These are phyloP conservation scores for Ecliptopera silaceata DNA, from an alignment of 2,888 invertebrate species.

Conservation along the genomic window DNA sequence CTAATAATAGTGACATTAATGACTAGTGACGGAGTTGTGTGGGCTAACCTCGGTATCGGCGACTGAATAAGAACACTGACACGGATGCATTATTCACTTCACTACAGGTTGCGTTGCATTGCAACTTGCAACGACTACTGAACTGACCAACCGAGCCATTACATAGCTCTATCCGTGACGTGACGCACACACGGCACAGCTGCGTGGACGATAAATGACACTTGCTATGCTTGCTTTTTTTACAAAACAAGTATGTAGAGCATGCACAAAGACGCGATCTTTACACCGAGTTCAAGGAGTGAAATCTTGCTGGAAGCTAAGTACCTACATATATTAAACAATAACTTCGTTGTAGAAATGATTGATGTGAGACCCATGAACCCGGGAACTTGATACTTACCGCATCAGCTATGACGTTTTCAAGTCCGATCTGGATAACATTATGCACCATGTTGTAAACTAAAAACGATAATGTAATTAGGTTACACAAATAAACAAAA, in stretches of 20 bases:
- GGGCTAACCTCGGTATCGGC: neutral
- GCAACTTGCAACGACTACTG: neutral
- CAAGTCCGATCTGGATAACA: slow-evolving; percentile 55
- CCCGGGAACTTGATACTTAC: neutral
- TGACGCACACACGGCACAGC: no score
- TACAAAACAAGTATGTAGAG: no score
- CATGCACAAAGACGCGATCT: no score
- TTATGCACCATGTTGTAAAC: slow-evolving; percentile 57
- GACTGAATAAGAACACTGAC: neutral
- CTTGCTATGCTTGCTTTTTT: neutral
- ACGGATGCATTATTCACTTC: neutral
- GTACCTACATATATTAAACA: no score
- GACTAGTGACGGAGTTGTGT: no score
- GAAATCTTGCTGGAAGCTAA: no score
- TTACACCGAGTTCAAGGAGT: no score
- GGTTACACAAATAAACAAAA: no score
- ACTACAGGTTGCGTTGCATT: no score
- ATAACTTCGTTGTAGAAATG: no score
- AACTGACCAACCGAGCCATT: neutral
- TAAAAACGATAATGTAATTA: neutral
- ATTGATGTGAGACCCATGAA: neutral
- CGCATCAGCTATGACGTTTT: slow-evolving; percentile 38
- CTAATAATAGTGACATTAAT: no score
- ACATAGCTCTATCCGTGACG: no score
- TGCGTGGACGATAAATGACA: neutral